Evolutionary conservation across 2,888 invertebrate species (phyloP).

Genomic region (Drosophila antonietae): DNA sequence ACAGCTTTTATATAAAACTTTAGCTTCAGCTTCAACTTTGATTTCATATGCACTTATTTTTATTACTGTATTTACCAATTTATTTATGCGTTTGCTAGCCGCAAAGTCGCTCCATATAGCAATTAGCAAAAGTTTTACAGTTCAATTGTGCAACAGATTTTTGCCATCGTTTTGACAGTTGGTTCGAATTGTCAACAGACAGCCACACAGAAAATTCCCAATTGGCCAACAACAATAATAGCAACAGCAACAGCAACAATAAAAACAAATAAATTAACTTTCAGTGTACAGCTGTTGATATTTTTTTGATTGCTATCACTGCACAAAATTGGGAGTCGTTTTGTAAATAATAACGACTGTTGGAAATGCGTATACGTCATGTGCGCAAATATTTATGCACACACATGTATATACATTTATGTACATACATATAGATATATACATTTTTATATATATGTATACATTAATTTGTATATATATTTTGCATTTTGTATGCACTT

Average conservation of each 20-base stretch:
- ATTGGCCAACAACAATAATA: not conserved
- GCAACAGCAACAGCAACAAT: not conserved
- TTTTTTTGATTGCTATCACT: constrained; percentile 56
- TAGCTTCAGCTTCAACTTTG: constrained; percentile 1
- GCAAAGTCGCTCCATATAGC: constrained; percentile 29
- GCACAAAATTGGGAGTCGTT: constrained; percentile 24
- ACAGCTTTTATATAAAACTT: not conserved
- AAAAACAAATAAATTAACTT: constrained; percentile 52
- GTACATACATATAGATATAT: not conserved
- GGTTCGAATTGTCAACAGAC: constrained; percentile 41
- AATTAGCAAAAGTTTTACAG: constrained; percentile 59
- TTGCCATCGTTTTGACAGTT: constrained; percentile 36
- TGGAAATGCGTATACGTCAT: constrained; percentile 6
- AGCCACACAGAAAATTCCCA: constrained; percentile 11
- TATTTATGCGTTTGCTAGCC: constrained; percentile 18
- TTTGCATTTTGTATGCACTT: constrained; percentile 40
- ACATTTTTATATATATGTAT: not conserved
- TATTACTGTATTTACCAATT: constrained; percentile 2
- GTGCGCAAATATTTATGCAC: not conserved
- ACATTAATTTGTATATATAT: constrained; percentile 1
- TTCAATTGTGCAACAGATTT: constrained; percentile 48
- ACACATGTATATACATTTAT: not conserved
- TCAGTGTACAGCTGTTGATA: constrained; percentile 57
- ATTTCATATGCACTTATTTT: not conserved
- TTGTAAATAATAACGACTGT: constrained; percentile 17